Percentiles rank a stretch among this genome's conserved stretches.
Evolutionary conservation across 2,888 invertebrate species (phyloP).

Genomic region (Heteromyza rotundicornis): DNA sequence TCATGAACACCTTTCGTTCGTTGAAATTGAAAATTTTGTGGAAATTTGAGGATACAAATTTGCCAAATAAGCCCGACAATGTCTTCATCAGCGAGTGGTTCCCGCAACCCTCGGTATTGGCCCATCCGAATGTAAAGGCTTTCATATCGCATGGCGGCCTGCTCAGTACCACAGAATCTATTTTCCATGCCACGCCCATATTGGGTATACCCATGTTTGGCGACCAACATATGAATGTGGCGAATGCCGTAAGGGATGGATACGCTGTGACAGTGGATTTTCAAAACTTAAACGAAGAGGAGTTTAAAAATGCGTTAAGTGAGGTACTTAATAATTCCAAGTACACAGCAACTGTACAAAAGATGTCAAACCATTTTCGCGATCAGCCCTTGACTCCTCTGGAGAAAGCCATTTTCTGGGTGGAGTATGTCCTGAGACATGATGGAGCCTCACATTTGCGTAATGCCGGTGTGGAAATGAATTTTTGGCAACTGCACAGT

Average conservation of each 20-base stretch:
- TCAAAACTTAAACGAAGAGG: conserved; percentile 7
- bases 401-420: conserved; percentile 58
- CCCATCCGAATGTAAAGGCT: conserved; percentile 63
- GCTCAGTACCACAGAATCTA: conserved; percentile 62
- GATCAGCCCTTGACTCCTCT: conserved; percentile 53
- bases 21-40: conserved; percentile 56
- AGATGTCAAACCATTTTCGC: conserved; percentile 45
- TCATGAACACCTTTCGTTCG: conserved; percentile 39
- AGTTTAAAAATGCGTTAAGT: conserved; percentile 21
- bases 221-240: conserved; percentile 52
- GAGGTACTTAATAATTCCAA: conserved; percentile 26
- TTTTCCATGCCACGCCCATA: conserved; percentile 58
- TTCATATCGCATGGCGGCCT: conserved; percentile 66
- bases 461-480: conserved; percentile 31
- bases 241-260: conserved; percentile 40
- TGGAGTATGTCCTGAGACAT: conserved; percentile 54
- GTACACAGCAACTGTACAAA: conserved; percentile 21
- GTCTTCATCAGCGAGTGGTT: conserved; percentile 60
- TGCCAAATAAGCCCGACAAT: conserved; percentile 48
- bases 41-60: conserved; percentile 60
- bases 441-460: conserved; percentile 52
- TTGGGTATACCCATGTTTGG: conserved; percentile 57
- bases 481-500: conserved; percentile 40
- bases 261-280: conserved; percentile 39
- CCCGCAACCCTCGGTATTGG: conserved; percentile 62